Percentiles rank a stretch among this genome's conserved stretches.
These are phyloP conservation scores for Sturnus vulgaris DNA, from an alignment of 2,113 vertebrate genomes.

Conservation along the genomic window DNA sequence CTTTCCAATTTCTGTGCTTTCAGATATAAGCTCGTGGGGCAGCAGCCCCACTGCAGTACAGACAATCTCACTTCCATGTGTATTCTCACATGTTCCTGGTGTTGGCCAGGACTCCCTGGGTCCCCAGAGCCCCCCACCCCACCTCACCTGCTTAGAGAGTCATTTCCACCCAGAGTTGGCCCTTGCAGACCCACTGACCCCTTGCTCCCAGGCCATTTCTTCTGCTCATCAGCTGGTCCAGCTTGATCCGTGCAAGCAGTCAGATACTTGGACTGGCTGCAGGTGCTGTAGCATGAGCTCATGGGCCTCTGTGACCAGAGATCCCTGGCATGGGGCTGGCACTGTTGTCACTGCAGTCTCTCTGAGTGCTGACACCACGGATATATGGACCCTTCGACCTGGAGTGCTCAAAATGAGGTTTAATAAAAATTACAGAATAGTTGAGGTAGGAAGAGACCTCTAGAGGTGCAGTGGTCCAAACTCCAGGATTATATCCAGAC, in stretches of 20 bases:
- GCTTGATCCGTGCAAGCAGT: background rate
- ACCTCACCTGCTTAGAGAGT: background rate
- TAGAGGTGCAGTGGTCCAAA: background rate
- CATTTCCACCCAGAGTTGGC: background rate
- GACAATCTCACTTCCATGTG: background rate
- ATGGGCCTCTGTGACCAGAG: background rate
- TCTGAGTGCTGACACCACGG: background rate
- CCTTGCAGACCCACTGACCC: background rate
- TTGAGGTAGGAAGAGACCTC: background rate
- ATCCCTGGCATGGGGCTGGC: background rate
- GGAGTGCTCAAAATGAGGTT: background rate
- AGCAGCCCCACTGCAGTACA: background rate
- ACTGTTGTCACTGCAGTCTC: background rate
- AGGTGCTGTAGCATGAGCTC: background rate
- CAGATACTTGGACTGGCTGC: background rate
- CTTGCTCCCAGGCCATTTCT: background rate
- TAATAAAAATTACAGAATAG: background rate
- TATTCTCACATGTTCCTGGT: background rate
- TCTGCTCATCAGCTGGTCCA: background rate
- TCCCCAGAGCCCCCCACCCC: background rate
- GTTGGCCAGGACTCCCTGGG: background rate
- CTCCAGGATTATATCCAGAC: background rate
- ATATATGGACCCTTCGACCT: rapidly evolving
- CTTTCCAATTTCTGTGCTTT: background rate
- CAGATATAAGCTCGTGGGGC: background rate